Evolutionary conservation across 53 echinoderm and acorn worm species (phyloP).

Genomic region (Luidia sarsii): DNA sequence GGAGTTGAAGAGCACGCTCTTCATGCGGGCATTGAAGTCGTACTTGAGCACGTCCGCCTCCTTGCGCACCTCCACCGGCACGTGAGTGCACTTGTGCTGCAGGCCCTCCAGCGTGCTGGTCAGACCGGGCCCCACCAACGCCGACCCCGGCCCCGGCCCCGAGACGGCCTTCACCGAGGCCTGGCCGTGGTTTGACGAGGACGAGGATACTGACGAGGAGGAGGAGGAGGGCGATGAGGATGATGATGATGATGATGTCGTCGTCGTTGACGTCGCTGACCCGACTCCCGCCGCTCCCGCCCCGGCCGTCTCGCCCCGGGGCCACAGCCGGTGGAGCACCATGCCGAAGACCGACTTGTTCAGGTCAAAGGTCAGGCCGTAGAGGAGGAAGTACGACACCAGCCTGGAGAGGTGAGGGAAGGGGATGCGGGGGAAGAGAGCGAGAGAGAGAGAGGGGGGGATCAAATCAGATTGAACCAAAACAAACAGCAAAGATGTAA

Average conservation of each 20-base stretch:
- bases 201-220: neutral
- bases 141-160: no score
- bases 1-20: conserved; percentile 94
- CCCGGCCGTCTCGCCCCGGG: conserved; percentile 12
- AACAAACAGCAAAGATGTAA: neutral
- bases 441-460: no score
- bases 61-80: conserved; percentile 71
- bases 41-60: conserved; percentile 91
- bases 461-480: neutral
- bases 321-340: conserved; percentile 41
- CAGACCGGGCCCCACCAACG: conserved; percentile 15
- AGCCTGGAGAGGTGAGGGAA: conserved; percentile 50
- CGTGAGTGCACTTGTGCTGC: conserved; percentile 85
- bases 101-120: neutral
- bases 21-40: conserved; percentile 94
- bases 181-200: neutral
- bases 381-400: conserved; percentile 94
- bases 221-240: conserved; percentile 9
- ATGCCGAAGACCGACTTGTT: conserved; percentile 66
- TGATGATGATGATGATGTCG: no score
- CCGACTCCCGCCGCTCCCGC: neutral
- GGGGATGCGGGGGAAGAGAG: no score
- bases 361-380: conserved; percentile 91
- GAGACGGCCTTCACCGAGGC: no score
- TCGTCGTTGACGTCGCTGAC: no score